Conservation (phyloP, 2,888 invertebrate genomes). For the Habroteleia sp. region DNA sequence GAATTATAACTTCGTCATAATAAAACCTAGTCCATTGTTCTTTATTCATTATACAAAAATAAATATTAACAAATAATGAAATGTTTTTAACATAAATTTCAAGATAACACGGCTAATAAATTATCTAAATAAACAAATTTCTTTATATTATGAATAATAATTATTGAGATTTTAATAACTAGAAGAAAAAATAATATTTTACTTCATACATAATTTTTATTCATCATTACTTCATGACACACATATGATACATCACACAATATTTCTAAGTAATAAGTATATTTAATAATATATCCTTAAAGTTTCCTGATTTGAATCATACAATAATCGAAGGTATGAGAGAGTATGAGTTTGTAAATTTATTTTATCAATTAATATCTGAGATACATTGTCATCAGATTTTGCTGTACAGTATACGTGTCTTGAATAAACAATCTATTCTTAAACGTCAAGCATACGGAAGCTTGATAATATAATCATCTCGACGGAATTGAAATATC, state of each 20-base stretch:
- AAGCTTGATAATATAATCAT: slow-evolving; percentile 30
- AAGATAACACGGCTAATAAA: no score
- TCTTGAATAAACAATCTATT: slow-evolving; percentile 67
- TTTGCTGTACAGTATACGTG: slow-evolving; percentile 70
- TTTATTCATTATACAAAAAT: no score
- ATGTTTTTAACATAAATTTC: no score
- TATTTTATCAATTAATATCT: slow-evolving; percentile 49
- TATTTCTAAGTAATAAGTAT: slow-evolving; percentile 76
- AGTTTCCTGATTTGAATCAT: slow-evolving; percentile 72
- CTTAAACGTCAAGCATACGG: slow-evolving; percentile 37
- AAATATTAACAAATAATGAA: no score
- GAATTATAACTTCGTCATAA: no score
- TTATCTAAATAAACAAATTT: no score
- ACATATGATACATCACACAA: slow-evolving; percentile 78
- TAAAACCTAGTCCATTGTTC: no score
- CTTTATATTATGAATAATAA: no score
- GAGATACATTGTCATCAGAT: slow-evolving; percentile 64
- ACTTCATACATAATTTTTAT: slow-evolving; percentile 71
- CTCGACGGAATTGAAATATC: slow-evolving; percentile 33
- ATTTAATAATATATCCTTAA: slow-evolving; percentile 71
- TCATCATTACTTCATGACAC: slow-evolving; percentile 75
- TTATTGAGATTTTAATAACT: no score
- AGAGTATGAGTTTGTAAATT: slow-evolving; percentile 69
- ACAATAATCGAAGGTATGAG: slow-evolving; percentile 58
- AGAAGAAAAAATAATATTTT: not conserved